Evolutionary conservation across 1,140 invertebrate genomes (phyloP).

Genomic region (Zaprionus vittiger): DNA sequence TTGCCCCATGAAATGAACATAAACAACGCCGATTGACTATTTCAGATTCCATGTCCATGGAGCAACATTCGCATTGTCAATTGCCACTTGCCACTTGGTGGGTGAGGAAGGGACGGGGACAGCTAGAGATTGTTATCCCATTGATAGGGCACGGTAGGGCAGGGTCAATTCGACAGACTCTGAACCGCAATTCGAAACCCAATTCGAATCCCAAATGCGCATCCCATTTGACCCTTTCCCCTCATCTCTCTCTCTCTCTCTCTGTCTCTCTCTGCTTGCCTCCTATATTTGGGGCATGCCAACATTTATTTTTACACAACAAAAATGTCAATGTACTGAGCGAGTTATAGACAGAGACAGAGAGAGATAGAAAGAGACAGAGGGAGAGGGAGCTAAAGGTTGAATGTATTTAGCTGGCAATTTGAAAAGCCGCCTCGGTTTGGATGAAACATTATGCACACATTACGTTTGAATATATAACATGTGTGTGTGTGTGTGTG

Average conservation of each 20-base stretch:
- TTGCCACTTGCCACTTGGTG: constrained; percentile 24
- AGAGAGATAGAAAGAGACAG: neutral
- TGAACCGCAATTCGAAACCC: constrained; percentile 18
- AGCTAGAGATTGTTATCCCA: neutral
- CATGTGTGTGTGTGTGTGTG: neutral
- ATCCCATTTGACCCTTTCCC: constrained; percentile 26
- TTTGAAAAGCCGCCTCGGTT: constrained; percentile 29
- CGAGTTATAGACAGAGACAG: neutral
- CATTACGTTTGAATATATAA: constrained; percentile 35
- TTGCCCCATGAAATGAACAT: constrained; percentile 14
- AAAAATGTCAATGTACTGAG: constrained; percentile 48
- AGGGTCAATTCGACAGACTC: neutral
- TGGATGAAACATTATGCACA: constrained; percentile 51
- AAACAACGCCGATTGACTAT: constrained; percentile 27
- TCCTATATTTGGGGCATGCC: constrained; percentile 17
- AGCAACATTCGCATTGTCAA: constrained; percentile 12
- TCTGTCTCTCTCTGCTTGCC: no score
- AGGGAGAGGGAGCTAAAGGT: neutral
- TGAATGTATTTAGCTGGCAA: constrained; percentile 29
- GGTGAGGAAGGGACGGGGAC: no score
- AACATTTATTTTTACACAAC: constrained; percentile 46
- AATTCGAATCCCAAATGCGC: constrained; percentile 15
- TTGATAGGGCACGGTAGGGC: constrained; percentile 12
- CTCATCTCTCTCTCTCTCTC: neutral
- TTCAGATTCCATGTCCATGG: constrained; percentile 25